Evolutionary conservation across 2,113 vertebrate species (phyloP).

Genomic region (Tiliqua scincoides): DNA sequence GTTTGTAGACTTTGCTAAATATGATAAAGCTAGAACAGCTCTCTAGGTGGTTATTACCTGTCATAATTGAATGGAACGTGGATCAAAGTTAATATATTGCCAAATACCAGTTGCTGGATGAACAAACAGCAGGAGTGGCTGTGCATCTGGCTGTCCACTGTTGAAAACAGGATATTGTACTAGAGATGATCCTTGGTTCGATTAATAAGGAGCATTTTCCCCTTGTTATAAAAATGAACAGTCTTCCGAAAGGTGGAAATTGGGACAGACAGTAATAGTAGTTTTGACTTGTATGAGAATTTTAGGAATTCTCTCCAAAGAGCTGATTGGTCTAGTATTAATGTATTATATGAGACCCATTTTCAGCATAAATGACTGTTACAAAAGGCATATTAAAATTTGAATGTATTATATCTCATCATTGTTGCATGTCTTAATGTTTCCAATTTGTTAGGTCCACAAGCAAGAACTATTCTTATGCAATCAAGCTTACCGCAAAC

Average conservation of each 20-base stretch:
- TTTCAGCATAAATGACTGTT: not conserved
- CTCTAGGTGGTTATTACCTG: not conserved
- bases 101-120: not conserved
- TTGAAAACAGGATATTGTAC: not conserved
- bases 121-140: not conserved
- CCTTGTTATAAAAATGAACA: not conserved
- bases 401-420: not conserved
- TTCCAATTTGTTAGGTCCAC: slow-evolving; percentile 84
- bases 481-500: slow-evolving; percentile 97
- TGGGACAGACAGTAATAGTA: not conserved
- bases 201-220: not conserved
- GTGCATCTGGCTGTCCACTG: not conserved
- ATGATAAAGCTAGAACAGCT: not conserved
- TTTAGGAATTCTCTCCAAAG: not conserved
- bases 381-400: not conserved
- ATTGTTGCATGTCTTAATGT: slow-evolving; percentile 11
- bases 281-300: not conserved
- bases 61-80: not conserved
- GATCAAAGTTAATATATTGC: not conserved
- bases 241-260: not conserved
- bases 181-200: not conserved
- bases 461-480: slow-evolving; percentile 98
- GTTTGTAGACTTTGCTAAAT: not conserved
- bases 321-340: not conserved
- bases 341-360: not conserved